Conservation (phyloP, 2,888 invertebrate species). For the Drosophila quasianomalipes region DNA sequence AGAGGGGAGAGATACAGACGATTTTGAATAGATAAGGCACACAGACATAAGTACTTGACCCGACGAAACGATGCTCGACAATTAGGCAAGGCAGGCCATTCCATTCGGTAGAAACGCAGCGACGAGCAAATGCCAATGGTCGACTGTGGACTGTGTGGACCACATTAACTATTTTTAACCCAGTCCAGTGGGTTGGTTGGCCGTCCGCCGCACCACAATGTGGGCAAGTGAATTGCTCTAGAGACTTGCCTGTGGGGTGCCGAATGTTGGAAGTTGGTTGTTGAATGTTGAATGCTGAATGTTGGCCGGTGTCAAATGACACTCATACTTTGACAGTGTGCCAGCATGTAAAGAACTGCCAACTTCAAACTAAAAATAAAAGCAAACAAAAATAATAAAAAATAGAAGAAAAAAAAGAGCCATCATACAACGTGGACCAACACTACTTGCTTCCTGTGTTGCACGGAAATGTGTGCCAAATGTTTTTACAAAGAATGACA, state of each 20-base stretch:
- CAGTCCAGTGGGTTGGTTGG: conserved; percentile 55
- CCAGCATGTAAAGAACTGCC: conserved; percentile 17
- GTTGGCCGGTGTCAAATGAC: conserved; percentile 48
- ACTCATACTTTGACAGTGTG: conserved; percentile 8
- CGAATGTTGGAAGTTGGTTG: not conserved
- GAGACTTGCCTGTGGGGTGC: conserved; percentile 16
- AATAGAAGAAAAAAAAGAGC: not conserved
- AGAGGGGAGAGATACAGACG: conserved; percentile 29
- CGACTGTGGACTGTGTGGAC: conserved; percentile 10
- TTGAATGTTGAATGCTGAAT: conserved; percentile 13
- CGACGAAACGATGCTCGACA: conserved; percentile 33
- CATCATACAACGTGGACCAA: conserved; percentile 23
- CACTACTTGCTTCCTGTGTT: conserved; percentile 65
- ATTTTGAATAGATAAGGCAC: conserved; percentile 68
- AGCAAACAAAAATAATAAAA: not conserved
- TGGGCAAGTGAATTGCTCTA: conserved; percentile 56
- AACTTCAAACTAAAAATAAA: conserved; percentile 47
- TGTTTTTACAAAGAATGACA: conserved; percentile 37
- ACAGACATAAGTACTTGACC: conserved; percentile 46
- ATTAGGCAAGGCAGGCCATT: conserved; percentile 35
- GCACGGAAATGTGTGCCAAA: conserved; percentile 70
- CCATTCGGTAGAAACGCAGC: conserved; percentile 6
- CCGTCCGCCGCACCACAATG: conserved; percentile 14
- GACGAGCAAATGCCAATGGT: conserved; percentile 7
- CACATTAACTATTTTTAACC: conserved; percentile 43